Conservation (phyloP, 2,888 invertebrate genomes). For the Chymomyza procnemis region DNA sequence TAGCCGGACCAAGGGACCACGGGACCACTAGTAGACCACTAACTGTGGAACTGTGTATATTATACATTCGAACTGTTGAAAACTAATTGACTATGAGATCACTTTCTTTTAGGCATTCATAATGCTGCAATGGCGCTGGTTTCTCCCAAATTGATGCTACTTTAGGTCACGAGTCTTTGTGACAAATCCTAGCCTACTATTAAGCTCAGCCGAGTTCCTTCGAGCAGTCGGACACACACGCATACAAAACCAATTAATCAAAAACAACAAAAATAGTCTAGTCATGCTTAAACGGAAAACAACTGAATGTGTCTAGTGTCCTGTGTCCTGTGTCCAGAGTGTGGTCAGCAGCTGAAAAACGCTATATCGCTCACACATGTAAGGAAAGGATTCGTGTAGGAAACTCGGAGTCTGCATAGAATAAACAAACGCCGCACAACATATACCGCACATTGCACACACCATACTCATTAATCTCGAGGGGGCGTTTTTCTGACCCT, state of each 20-base stretch:
- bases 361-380: conserved; percentile 18
- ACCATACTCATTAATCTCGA: conserved; percentile 65
- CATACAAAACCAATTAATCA: conserved; percentile 17
- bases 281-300: conserved; percentile 65
- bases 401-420: conserved; percentile 31
- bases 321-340: neutral
- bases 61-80: conserved; percentile 39
- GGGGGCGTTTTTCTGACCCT: conserved; percentile 61
- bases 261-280: conserved; percentile 47
- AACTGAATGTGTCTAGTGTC: conserved; percentile 8
- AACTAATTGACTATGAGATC: conserved; percentile 45
- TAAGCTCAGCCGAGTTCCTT: conserved; percentile 6
- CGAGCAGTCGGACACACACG: conserved; percentile 1
- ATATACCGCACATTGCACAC: too few relatives aligned
- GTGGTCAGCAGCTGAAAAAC: conserved; percentile 2
- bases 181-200: conserved; percentile 18
- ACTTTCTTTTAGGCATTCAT: neutral
- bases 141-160: conserved; percentile 1
- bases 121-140: conserved; percentile 21
- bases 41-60: conserved; percentile 53
- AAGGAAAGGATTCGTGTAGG: conserved; percentile 52
- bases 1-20: conserved; percentile 29
- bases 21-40: conserved; percentile 44
- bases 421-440: conserved; percentile 57
- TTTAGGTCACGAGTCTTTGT: neutral